These are phyloP conservation scores for Myocastor coypus DNA, from an alignment of 2,113 vertebrate species.

Conservation along the genomic window DNA sequence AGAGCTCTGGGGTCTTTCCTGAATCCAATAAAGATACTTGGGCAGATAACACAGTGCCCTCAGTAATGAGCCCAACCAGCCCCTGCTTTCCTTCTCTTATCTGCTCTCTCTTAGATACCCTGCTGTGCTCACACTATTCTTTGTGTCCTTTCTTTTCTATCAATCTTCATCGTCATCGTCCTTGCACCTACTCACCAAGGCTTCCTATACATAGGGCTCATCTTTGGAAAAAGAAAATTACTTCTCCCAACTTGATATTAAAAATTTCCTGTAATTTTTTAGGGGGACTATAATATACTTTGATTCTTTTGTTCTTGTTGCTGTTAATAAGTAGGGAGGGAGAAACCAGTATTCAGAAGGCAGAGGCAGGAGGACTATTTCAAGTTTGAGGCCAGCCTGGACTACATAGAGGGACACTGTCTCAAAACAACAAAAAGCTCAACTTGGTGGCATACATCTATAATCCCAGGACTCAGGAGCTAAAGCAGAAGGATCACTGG, in stretches of 20 bases:
- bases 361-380: background rate
- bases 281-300: background rate
- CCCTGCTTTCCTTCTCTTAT: background rate
- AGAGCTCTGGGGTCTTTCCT: conserved; percentile 30
- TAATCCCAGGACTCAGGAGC: background rate
- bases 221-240: background rate
- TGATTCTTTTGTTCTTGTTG: background rate
- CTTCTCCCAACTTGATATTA: background rate
- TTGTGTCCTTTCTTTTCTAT: background rate
- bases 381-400: background rate
- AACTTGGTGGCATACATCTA: background rate
- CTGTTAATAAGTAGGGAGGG: background rate
- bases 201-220: background rate
- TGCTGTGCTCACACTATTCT: background rate
- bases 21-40: background rate
- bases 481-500: background rate
- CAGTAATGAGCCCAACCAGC: background rate
- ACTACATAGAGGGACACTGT: background rate
- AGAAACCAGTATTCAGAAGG: background rate
- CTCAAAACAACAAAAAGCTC: background rate
- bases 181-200: background rate
- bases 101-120: background rate
- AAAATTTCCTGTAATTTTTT: conserved; percentile 5
- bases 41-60: background rate
- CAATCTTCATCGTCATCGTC: background rate